Conservation (phyloP, 1,140 invertebrate species). For the Leptonema lineaticorne region DNA sequence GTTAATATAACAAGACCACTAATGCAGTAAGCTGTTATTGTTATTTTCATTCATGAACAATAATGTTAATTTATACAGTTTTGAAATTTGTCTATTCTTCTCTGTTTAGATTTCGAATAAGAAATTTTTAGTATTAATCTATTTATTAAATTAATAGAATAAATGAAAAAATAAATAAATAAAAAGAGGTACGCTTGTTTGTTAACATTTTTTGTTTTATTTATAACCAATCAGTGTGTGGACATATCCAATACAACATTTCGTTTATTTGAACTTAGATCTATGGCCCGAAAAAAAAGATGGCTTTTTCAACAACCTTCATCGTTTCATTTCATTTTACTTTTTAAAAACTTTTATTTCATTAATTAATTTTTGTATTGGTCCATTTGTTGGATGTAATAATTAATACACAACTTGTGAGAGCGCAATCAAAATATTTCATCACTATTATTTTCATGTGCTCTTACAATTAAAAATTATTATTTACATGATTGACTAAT, state of each 20-base stretch:
- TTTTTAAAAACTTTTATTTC: constrained; percentile 42
- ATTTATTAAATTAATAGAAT: too few relatives aligned
- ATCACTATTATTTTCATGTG: constrained; percentile 36
- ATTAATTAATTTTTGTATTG: constrained; percentile 40
- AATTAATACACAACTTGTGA: constrained; percentile 32
- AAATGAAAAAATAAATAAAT: background rate
- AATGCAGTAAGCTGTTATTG: too few relatives aligned
- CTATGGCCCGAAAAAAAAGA: constrained; percentile 42
- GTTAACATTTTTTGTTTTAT: constrained; percentile 40
- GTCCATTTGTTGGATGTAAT: constrained; percentile 41
- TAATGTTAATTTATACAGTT: too few relatives aligned
- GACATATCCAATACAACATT: constrained; percentile 39
- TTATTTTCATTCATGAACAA: too few relatives aligned
- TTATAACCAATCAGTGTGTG: constrained; percentile 39
- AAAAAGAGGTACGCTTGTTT: constrained; percentile 25
- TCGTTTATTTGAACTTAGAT: constrained; percentile 42
- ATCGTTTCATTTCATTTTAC: constrained; percentile 42
- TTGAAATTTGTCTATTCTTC: too few relatives aligned
- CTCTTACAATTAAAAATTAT: constrained; percentile 32
- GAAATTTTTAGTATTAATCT: too few relatives aligned
- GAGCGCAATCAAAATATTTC: constrained; percentile 25
- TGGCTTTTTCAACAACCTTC: constrained; percentile 43
- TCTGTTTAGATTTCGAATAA: too few relatives aligned
- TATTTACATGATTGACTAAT: constrained; percentile 42
- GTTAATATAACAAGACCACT: too few relatives aligned